Percentiles rank a stretch among this genome's conserved stretches.
Conservation (phyloP, 1,140 invertebrate genomes). For the Gryllus bimaculatus region DNA sequence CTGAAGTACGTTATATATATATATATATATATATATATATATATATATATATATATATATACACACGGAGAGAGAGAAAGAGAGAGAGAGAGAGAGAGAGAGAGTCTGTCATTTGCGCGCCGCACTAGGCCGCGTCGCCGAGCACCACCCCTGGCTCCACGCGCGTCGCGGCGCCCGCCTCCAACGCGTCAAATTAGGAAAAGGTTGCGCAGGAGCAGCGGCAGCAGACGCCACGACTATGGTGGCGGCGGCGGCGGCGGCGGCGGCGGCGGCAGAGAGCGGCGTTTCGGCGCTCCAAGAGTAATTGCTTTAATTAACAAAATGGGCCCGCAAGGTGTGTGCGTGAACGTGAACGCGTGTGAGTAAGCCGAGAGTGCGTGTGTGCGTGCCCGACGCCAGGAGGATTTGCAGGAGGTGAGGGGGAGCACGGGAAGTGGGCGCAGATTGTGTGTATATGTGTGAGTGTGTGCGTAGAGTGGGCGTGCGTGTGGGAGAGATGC, state of each 20-base stretch:
- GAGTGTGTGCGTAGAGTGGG: neutral
- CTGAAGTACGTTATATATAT: too few relatives aligned
- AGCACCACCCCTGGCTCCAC: slow-evolving; percentile 45
- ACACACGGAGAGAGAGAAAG: too few relatives aligned
- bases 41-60: too few relatives aligned
- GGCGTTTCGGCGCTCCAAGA: slow-evolving; percentile 43
- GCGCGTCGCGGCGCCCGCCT: slow-evolving; percentile 12
- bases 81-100: too few relatives aligned
- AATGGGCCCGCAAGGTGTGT: slow-evolving; percentile 32
- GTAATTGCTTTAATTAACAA: slow-evolving; percentile 49
- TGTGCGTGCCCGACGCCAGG: too few relatives aligned
- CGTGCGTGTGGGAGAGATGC: neutral
- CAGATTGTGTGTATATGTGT: neutral
- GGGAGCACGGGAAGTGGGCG: neutral
- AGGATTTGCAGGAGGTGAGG: neutral
- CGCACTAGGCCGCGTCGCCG: slow-evolving; percentile 57
- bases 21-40: too few relatives aligned
- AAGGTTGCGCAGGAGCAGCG: slow-evolving; percentile 36
- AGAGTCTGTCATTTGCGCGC: too few relatives aligned
- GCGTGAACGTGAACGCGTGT: slow-evolving; percentile 19
- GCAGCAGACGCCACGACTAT: slow-evolving; percentile 36
- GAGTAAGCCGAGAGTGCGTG: slow-evolving; percentile 5
- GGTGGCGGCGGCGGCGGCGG: slow-evolving; percentile 41
- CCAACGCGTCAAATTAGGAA: slow-evolving; percentile 41
- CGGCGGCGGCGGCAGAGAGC: slow-evolving; percentile 39